Evolutionary conservation across 2,888 invertebrate genomes (phyloP), one percentile per base, ranked within the genome.

Genomic region (Microplitis deprimator): DNA sequence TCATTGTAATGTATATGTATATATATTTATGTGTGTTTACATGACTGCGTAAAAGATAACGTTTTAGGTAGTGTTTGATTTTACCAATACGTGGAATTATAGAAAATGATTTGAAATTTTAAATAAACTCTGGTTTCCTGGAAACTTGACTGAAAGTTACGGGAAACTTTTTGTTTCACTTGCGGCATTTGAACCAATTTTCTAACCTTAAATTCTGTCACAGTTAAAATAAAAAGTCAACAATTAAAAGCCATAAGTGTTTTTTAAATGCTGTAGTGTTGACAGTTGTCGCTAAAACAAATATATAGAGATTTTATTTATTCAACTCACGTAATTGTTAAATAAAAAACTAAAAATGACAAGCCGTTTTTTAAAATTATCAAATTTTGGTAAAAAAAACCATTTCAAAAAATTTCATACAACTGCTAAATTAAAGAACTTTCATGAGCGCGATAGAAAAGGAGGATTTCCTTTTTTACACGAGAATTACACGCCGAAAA

Each of bases 381-480:
- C 73, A 60, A 68, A 74, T 20, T 72, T 39, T 6, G 68, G 40
- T 59, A 20, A 10, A 65, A 20, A 50, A 5, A 70, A 74, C 6
- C 70, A 75, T 50, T 78, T 71, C 41, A 80, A 81, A 77, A 74
- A 67, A 13, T 62, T 90, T 62, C 84, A 85, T 71, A 86, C 85
- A 7, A 84, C 89, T 1, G 77, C 81, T 50, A 77, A 50, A 20
- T 79, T 87, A 65, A 80, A 80, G 82, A 85, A 90, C 13, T 93
- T 94, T 85, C 92, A 91, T 90, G 93, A 94, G 87, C 87, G 78
- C 16, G 91, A 93, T 82, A 91, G 91, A 79, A 94, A 93, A 90
- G 92, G 92, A 68, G 93, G 93, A 40, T 94, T 93, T 84, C 88
- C 80, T 5, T 16, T 17, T 16, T 73, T 80, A 29, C 80, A 83